Conservation (phyloP, 2,113 vertebrate genomes). For the Loxodonta africana region DNA sequence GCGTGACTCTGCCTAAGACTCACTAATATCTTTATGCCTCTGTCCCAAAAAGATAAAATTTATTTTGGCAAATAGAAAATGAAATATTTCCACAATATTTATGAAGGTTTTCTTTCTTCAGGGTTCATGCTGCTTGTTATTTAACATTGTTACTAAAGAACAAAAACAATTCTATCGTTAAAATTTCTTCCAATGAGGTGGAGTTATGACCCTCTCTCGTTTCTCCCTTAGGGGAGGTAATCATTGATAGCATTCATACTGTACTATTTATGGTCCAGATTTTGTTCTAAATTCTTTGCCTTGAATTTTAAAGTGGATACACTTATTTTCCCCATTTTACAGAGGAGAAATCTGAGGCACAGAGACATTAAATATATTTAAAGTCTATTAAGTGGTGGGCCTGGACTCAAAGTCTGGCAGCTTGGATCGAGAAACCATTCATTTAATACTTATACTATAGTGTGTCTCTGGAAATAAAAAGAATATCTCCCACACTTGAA, state of each 20-base stretch:
- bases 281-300: background rate
- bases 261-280: background rate
- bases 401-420: background rate
- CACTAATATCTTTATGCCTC: background rate
- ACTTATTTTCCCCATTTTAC: background rate
- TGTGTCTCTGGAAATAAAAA: background rate
- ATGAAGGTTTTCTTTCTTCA: background rate
- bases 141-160: background rate
- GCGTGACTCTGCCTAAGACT: background rate
- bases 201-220: background rate
- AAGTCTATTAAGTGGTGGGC: background rate
- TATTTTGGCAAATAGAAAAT: constrained; percentile 14
- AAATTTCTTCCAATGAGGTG: background rate
- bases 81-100: background rate
- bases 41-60: background rate
- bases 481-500: background rate
- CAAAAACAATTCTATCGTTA: background rate
- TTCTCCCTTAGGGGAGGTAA: background rate
- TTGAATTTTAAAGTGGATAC: background rate
- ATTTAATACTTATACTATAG: background rate
- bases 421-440: background rate
- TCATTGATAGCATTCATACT: background rate
- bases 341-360: background rate
- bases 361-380: background rate
- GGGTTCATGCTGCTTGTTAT: background rate